Conservation (phyloP, 2,888 invertebrate genomes). For the Trachelus stipa region DNA sequence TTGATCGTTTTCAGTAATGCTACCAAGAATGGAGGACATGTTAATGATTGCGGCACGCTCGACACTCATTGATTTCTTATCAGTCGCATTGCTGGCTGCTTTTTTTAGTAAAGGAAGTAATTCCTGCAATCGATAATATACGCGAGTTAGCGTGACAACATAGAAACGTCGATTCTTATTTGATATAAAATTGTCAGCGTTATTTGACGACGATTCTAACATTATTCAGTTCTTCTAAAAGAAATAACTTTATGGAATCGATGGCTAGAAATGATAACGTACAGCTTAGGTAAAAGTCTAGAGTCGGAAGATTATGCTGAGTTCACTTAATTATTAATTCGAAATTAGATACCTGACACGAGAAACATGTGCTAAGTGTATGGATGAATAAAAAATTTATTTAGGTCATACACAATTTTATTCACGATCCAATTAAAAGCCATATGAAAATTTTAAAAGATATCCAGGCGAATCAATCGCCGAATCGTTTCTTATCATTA, state of each 20-base stretch:
- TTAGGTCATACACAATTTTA: background rate
- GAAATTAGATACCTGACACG: background rate
- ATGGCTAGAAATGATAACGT: background rate
- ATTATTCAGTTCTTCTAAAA: background rate
- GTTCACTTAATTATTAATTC: background rate
- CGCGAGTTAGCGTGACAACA: background rate
- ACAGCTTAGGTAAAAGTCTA: background rate
- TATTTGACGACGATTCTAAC: background rate
- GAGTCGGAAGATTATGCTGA: background rate
- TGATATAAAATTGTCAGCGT: background rate
- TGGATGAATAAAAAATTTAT: background rate
- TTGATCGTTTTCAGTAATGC: slow-evolving; percentile 78
- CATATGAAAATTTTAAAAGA: background rate
- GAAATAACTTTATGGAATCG: background rate
- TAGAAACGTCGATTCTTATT: background rate
- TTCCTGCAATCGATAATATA: slow-evolving; percentile 68
- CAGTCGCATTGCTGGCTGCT: slow-evolving; percentile 72
- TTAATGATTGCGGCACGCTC: slow-evolving; percentile 82
- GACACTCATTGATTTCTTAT: slow-evolving; percentile 70
- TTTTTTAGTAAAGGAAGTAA: slow-evolving; percentile 79
- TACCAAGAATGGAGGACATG: slow-evolving; percentile 85
- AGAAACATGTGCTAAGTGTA: background rate
- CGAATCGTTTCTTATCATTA: background rate
- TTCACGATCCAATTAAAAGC: background rate
- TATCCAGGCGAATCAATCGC: background rate